Conservation (phyloP, 2,888 invertebrate genomes). For the Tribolium freemani region DNA sequence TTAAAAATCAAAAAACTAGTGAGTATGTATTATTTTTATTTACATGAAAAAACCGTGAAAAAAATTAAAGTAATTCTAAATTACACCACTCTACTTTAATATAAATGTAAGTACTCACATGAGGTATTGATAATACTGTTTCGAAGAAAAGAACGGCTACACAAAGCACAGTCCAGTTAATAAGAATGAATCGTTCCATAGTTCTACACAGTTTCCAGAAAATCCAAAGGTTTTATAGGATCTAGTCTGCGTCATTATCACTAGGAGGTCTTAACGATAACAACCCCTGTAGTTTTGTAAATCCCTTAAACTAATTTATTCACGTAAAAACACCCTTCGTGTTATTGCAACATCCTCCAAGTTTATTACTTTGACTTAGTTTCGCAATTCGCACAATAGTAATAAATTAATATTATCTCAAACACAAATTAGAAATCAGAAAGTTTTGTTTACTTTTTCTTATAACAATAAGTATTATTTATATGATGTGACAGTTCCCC, state of each 20-base stretch:
- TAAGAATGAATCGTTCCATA: constrained; percentile 54
- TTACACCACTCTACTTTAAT: background rate
- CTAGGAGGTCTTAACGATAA: constrained; percentile 58
- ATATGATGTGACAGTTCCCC: too few relatives aligned
- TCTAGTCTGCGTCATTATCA: constrained; percentile 50
- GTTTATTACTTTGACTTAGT: background rate
- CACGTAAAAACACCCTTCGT: constrained; percentile 43
- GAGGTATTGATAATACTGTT: constrained; percentile 14
- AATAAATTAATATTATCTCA: too few relatives aligned
- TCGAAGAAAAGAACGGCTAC: constrained; percentile 22
- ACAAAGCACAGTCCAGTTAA: constrained; percentile 50
- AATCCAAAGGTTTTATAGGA: constrained; percentile 53
- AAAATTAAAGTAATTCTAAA: too few relatives aligned
- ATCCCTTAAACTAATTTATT: constrained; percentile 51
- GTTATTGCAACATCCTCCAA: background rate
- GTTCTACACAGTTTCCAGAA: constrained; percentile 44
- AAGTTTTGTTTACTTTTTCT: too few relatives aligned
- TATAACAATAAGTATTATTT: too few relatives aligned
- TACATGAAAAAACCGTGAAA: too few relatives aligned
- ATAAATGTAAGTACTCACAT: constrained; percentile 6
- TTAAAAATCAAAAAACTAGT: too few relatives aligned
- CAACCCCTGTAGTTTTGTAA: constrained; percentile 59
- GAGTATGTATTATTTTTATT: too few relatives aligned
- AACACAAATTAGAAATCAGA: too few relatives aligned
- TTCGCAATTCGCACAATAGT: background rate